Evolutionary conservation across 2,113 vertebrate species (phyloP), one percentile per base, ranked within the genome.

Genomic region (Dipodomys stephensi): DNA sequence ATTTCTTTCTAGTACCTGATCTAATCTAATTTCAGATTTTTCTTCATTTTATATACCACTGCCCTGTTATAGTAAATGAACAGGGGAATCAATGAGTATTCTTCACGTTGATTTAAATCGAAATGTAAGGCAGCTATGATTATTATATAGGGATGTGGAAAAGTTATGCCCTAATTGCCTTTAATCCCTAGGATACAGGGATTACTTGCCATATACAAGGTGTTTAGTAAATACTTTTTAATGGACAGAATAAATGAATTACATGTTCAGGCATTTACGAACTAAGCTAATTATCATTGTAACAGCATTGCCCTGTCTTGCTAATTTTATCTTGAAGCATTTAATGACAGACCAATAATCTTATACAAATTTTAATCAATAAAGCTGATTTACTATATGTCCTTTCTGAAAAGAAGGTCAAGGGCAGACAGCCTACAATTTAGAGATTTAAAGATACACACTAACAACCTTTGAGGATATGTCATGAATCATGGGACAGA

Each of bases 371-470:
- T 64, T 35, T 91, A 28, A 83, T 44, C 49, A 84, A 27, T 85
- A 77, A 95, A 83, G 46, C 53, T 86, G 35, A 96, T 32, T 96
- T 90, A 69, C 77, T 94, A 35, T 95, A 87, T 71, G 20, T 35
- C 90, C 76, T 83, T 83, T 95, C 30, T 92, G 92, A 93, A 94
- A 80, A 82, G 83, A 96, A 96, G 96, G 79, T 46, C 28, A 82
- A 57, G 91, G 96, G 60, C 57, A 0, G 1, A 86, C 76, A 64
- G 62, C 44, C 71, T 93, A 67, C 46, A 95, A 65, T 0, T 0
- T 64, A 60, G 91, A 94, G 71, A 11, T 64, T 94, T 73, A 71
- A 84, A 35, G 46, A 83, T 2, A 93, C 83, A 72, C 87, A 85
- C 74, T 84, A 1, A 87, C 83, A 46, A 92, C 77, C 44, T 96